Evolutionary conservation across 2,888 invertebrate genomes (phyloP), one percentile per base, ranked within the genome.

Genomic region (Osedax fenrisi): DNA sequence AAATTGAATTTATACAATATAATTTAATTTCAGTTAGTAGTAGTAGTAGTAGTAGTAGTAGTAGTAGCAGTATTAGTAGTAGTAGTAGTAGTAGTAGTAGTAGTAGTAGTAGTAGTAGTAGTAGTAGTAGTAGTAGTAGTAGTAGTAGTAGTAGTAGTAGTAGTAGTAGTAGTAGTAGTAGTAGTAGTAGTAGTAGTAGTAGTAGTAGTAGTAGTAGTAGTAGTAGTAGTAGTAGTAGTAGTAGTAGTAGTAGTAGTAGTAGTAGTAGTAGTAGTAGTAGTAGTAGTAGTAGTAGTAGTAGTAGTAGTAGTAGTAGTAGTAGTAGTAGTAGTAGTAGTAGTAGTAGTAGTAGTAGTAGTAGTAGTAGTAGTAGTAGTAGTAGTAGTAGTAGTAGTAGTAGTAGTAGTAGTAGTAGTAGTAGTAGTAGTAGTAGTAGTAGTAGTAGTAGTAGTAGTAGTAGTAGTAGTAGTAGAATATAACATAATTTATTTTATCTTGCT

Each of bases 51-150:
- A 41, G 41, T 41, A 41, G 41, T 41, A 41, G 41, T 41, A 41
- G 41, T 41, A 41, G 41, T 41, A 41, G 41, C 17, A 41, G 41
- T 41, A 75, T 27, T 74, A 74, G 75, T 75, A 75, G 75, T 75
- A 75, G 75, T 75, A 75, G 75, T 61, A 75, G 75, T 75, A 75
- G 73, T 70, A 73, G 73, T 73, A 73, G 73, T 70, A 73, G 73
- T 73, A 73, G 73, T 70, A 73, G 73, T 73, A 73, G 73, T 70
- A 73, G 73, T 73, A 73, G 73, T 70, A 73, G 73, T 73, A 73
- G 73, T 70, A 73, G 73, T 73, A 73, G 73, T 70, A 73, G 71
- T 73, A 73, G 73, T 70, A 73, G 73, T 72, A 73, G 72, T 70
- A 73, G 73, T 73, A 73, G 70, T 70, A 73, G 73, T 73, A 73